Evolutionary conservation across 2,113 vertebrate species (phyloP).

Genomic region (Kryptolebias marmoratus): DNA sequence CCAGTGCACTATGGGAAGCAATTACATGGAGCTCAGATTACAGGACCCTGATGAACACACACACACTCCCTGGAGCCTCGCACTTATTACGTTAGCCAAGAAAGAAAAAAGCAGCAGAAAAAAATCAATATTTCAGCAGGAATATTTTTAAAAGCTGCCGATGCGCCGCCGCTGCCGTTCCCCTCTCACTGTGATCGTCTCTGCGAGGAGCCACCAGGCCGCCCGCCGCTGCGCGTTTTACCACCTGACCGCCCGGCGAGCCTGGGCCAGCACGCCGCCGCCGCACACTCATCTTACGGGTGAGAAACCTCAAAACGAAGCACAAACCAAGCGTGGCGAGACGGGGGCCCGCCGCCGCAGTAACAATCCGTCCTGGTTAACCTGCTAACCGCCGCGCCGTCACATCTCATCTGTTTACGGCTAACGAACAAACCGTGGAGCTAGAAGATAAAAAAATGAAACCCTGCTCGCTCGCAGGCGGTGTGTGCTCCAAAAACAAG

Average conservation of each 20-base stretch:
- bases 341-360: conserved; percentile 7
- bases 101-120: conserved; percentile 63
- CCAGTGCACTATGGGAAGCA: conserved; percentile 72
- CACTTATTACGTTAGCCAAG: conserved; percentile 79
- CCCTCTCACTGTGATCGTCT: conserved; percentile 55
- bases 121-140: conserved; percentile 78
- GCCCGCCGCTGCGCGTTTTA: conserved; percentile 25
- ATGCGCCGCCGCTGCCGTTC: conserved; percentile 19
- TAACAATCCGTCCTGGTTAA: conserved; percentile 51
- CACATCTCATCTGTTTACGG: conserved; percentile 45
- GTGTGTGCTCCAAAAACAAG: conserved; percentile 18
- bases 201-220: conserved; percentile 34
- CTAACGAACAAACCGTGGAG: conserved; percentile 44
- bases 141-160: conserved; percentile 77
- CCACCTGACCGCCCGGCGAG: conserved; percentile 46
- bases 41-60: conserved; percentile 55
- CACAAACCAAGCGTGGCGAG: conserved; percentile 47
- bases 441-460: neutral
- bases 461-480: conserved; percentile 18
- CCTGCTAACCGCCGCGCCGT: conserved; percentile 32
- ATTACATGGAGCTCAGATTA: conserved; percentile 69
- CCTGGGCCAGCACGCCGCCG: conserved; percentile 20
- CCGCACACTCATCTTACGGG: conserved; percentile 16
- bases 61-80: conserved; percentile 59
- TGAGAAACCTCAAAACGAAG: conserved; percentile 41